A percentile compares a stretch with the other conserved stretches of the same genome.
Conservation (phyloP, 1,140 invertebrate species). For the Drosophila parabipectinata region DNA sequence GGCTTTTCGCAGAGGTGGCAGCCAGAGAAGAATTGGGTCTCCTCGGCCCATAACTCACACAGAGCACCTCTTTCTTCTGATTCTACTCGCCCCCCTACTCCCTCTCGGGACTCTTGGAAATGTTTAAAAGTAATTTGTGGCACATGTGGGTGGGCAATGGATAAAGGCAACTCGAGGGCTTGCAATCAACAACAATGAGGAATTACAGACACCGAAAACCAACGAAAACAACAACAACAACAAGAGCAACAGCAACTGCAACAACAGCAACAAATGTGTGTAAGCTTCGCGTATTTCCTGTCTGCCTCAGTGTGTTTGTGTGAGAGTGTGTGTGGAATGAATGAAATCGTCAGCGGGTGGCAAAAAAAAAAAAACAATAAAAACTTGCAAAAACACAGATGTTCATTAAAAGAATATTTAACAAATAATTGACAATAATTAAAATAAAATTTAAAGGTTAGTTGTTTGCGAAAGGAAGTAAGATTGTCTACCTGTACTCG, state of each 20-base stretch:
- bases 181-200: constrained; percentile 79
- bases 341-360: constrained; percentile 54
- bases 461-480: background rate
- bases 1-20: constrained; percentile 31
- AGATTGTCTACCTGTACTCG: background rate
- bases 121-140: constrained; percentile 67
- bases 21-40: constrained; percentile 11
- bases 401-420: too few relatives aligned
- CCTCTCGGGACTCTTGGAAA: constrained; percentile 30
- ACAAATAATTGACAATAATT: background rate
- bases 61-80: constrained; percentile 6
- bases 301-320: constrained; percentile 36
- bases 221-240: constrained; percentile 37
- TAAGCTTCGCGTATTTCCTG: constrained; percentile 73
- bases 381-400: background rate
- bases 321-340: constrained; percentile 39
- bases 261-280: constrained; percentile 30
- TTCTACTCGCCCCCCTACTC: background rate
- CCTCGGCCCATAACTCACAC: constrained; percentile 45
- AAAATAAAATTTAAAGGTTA: background rate
- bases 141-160: constrained; percentile 70
- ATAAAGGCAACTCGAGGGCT: constrained; percentile 40
- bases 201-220: constrained; percentile 58
- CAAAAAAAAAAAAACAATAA: background rate
- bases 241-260: constrained; percentile 7